These are phyloP conservation scores for Merodon equestris DNA, from an alignment of 2,888 invertebrate species.

Conservation along the genomic window DNA sequence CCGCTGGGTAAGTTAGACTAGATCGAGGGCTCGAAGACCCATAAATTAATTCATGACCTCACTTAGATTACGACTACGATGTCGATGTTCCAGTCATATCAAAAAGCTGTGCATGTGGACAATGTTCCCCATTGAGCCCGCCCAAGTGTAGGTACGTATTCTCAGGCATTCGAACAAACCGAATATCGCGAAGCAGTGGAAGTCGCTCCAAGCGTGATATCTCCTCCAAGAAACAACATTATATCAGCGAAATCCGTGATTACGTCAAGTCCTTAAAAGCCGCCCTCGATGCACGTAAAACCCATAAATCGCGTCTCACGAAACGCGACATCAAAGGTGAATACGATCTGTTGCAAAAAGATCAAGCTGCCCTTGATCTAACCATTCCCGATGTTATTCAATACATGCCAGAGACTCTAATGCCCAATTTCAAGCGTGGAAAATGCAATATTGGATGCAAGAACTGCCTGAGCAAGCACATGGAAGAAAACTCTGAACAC, in stretches of 20 bases:
- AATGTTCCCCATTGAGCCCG: conserved; percentile 69
- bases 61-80: conserved; percentile 16
- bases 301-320: conserved; percentile 64
- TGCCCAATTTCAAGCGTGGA: conserved; percentile 74
- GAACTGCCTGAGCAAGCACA: conserved; percentile 38
- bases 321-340: conserved; percentile 77
- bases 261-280: conserved; percentile 66
- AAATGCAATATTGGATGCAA: conserved; percentile 74
- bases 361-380: conserved; percentile 73
- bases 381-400: conserved; percentile 77
- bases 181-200: conserved; percentile 5
- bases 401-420: conserved; percentile 76
- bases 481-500: neutral
- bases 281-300: conserved; percentile 24
- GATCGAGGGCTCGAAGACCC: neutral
- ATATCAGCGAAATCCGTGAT: neutral
- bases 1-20: neutral
- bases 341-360: conserved; percentile 75
- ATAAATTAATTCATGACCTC: neutral
- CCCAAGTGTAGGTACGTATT: conserved; percentile 74
- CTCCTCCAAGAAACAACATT: conserved; percentile 2
- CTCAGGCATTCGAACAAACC: conserved; percentile 30
- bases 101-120: conserved; percentile 70
- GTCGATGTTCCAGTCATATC: conserved; percentile 9
- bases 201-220: conserved; percentile 49